phyloP scores from a whole-genome alignment of 2,113 vertebrate species.

The Microcebus tavaratra region DNA sequence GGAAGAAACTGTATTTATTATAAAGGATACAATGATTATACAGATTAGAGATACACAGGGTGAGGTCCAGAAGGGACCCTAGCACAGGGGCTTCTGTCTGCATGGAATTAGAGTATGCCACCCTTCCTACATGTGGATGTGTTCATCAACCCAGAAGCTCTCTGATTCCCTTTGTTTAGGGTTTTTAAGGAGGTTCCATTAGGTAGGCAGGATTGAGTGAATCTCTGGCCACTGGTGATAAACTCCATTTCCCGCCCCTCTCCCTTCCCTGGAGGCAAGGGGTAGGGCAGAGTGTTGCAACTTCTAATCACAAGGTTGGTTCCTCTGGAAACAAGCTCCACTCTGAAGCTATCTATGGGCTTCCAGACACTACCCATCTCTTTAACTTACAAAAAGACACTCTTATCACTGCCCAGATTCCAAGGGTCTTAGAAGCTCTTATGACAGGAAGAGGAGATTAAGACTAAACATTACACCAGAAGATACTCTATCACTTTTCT shows the following conservation, averaged over 20 bases:
- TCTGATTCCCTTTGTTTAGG: neutral
- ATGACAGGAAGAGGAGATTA: neutral
- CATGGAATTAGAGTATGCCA: neutral
- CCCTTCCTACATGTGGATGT: neutral
- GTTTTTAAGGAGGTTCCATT: neutral
- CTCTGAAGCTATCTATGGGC: neutral
- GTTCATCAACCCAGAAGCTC: neutral
- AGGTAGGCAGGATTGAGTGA: neutral
- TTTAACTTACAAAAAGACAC: neutral
- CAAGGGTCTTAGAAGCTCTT: neutral
- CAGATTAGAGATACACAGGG: neutral
- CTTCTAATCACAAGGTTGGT: neutral
- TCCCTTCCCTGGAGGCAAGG: neutral
- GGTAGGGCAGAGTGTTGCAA: neutral
- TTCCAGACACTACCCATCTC: neutral
- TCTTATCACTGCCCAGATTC: neutral
- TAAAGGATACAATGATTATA: neutral
- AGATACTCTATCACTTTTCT: neutral
- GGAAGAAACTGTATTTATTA: neutral
- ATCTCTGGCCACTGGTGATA: neutral
- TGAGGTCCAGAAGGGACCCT: neutral
- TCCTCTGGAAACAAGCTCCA: neutral
- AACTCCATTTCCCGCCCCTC: neutral
- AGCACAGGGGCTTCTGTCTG: neutral
- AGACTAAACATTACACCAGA: neutral